Base-by-base conservation (phyloP, 2,797 vertebrate genomes). In the Glyptemys insculpta region DNA sequence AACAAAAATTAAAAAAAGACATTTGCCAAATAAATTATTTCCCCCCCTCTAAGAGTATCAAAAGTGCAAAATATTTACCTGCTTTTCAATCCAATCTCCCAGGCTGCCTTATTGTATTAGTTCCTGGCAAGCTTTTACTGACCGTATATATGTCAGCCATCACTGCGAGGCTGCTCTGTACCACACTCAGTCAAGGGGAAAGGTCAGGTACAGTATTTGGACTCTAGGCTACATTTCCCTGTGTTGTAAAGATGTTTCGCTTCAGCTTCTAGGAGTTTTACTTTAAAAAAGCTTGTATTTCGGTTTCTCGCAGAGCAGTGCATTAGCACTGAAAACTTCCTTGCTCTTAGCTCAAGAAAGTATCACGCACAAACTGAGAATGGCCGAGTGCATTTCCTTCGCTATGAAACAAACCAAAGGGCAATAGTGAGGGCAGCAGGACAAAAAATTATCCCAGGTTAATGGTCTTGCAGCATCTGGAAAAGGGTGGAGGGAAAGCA, bases 11-110 rank as follows among this genome's bases (percentile, higher is more conserved):
- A 87, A 49, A 29, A 87, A 76, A 87, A 98, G 95, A 97, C 92
- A 52, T 97, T 97, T 97, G 97, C 96, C 95, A 97, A 98, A 98
- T 98, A 98, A 98, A 89, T 98, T 98, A 98, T 97, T 97, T 96
- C 19, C 21, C 59, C 34, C 29, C 50, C 23, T 85, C 89, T 89
- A 94, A 88, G 91, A 94, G 97, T 98, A 98, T 98, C 98, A 98
- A 98, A 98, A 98, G 98, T 98, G 98, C 98, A 98, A 98, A 98
- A 97, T 94, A 90, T 89, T 96, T 91, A 81, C 96, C 95, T 94
- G 88, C 95, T 95, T 97, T 93, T 97, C 95, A 94, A 96, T 94
- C 96, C 94, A 65, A 47, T 95, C 78, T 85, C 57, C 79, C 92
- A 88, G 94, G 94, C 91, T 88, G 76, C 15, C 2, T 84, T 47